Evolutionary conservation across 2,797 vertebrate species (phyloP).

Genomic region (Glyptemys insculpta): DNA sequence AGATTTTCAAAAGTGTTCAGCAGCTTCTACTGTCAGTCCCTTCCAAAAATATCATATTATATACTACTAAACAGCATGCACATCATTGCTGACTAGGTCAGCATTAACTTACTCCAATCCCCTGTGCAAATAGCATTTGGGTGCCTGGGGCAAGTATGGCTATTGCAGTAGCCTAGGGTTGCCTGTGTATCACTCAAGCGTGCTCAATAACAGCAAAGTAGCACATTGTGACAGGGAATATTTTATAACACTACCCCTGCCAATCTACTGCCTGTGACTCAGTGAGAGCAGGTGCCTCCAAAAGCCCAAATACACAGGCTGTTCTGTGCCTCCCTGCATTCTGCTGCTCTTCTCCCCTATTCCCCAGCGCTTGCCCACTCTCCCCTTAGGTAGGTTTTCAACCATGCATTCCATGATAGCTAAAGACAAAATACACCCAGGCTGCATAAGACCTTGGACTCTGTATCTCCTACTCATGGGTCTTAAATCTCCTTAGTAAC

Average conservation of each 20-base stretch:
- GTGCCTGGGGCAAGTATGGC: not conserved
- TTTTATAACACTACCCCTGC: not conserved
- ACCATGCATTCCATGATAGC: not conserved
- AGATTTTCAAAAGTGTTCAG: not conserved
- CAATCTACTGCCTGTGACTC: not conserved
- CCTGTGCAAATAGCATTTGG: not conserved
- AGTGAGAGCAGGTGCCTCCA: not conserved
- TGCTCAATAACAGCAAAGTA: not conserved
- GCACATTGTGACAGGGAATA: not conserved
- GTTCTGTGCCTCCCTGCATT: not conserved
- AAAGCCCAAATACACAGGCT: not conserved
- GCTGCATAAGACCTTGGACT: not conserved
- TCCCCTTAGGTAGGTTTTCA: not conserved
- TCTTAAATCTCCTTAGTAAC: not conserved
- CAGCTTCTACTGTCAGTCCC: not conserved
- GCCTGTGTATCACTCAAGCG: not conserved
- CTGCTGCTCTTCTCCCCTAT: not conserved
- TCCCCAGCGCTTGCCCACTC: not conserved
- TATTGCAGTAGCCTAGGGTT: not conserved
- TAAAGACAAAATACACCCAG: not conserved
- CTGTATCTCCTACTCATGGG: not conserved
- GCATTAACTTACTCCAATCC: not conserved
- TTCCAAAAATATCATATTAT: not conserved
- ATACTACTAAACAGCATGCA: not conserved
- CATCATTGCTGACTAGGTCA: not conserved